These are phyloP conservation scores for Lepilemur ruficaudatus DNA, from an alignment of 2,797 vertebrate species.

Conservation along the genomic window DNA sequence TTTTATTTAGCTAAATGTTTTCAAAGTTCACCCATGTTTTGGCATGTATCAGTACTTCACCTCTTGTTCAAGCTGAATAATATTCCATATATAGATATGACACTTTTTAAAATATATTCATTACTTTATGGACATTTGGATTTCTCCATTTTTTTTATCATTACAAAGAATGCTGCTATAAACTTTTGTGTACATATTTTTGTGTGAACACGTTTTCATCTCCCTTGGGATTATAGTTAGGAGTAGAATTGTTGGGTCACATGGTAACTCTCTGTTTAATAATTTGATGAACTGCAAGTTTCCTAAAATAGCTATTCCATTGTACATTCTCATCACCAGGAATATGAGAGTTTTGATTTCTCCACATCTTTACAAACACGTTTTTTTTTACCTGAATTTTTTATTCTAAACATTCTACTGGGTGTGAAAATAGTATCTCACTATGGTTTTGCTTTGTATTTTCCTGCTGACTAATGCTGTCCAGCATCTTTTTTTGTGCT, in stretches of 20 bases:
- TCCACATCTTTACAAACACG: neutral
- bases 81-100: neutral
- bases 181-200: neutral
- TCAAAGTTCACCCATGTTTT: neutral
- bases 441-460: neutral
- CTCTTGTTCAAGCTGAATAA: neutral
- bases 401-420: neutral
- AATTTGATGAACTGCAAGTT: neutral
- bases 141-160: neutral
- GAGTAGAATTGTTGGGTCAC: neutral
- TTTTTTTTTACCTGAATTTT: neutral
- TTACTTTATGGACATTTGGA: neutral
- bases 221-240: neutral
- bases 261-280: neutral
- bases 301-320: neutral
- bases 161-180: neutral
- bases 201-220: neutral
- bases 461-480: neutral
- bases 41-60: neutral
- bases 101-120: neutral
- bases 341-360: neutral
- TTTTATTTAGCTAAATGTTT: neutral
- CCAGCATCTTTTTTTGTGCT: neutral
- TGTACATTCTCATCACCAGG: neutral
- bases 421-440: neutral